Evolutionary conservation across 2,797 vertebrate species (phyloP), one percentile per base, ranked within the genome.

Genomic region (Synanceia verrucosa): DNA sequence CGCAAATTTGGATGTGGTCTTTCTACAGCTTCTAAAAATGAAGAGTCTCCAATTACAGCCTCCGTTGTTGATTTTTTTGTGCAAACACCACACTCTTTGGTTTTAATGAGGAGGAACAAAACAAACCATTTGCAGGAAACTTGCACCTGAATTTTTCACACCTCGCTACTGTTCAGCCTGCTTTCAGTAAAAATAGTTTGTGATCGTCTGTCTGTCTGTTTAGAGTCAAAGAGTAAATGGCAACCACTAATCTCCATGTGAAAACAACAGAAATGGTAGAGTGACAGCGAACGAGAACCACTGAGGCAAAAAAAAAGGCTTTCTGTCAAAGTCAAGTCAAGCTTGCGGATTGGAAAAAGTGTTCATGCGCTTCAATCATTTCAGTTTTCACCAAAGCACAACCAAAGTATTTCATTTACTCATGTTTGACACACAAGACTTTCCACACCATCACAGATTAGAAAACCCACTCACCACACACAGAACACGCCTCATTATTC

Each of bases 41-140:
- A 78, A 52, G 31, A 68, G 50, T 46, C 33, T 71, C 70, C 41
- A 53, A 48, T 66, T 73, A 75, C 26, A 61, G 43, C 5, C n/a
- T 61, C 56, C 37, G 26, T 16, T 7, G 41, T 14, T 23, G 41
- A 11, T n/a, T 63, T 23, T 2, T 12, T 61, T 19, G 61, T 44
- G 64, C 60, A 57, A 61, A 71, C 52, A 44, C 18, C n/a, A 0
- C 51, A 0, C 10, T 23, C 41, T 69, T 65, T n/a, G 56, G 29
- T 59, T 67, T 76, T 73, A 73, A 76, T 50, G 53, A 73, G 74
- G 7, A 6, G n/a, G 57, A 57, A 36, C 21, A 55, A 69, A 75
- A 78, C 26, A 55, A 58, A 52, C 18, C 33, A 37, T 53, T 50
- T 64, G 23, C 50, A 48, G 34, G 6, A 65, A 56, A 65, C 31